Evolutionary conservation across 2,888 invertebrate genomes (phyloP).

Genomic region (Ophion ventricosus): DNA sequence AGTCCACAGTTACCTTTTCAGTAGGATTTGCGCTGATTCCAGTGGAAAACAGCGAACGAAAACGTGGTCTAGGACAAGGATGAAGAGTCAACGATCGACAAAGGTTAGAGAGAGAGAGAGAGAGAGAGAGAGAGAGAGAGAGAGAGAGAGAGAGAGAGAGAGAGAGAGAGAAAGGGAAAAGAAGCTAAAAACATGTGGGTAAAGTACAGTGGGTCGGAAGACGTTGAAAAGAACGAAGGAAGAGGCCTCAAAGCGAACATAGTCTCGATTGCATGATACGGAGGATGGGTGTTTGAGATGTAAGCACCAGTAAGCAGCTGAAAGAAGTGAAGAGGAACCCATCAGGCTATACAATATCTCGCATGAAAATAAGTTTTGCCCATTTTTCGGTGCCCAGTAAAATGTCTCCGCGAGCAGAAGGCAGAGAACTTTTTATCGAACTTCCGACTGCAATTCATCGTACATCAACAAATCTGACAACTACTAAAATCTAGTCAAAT

Average conservation of each 20-base stretch:
- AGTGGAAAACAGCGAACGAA: slow-evolving; percentile 37
- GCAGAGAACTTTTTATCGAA: neutral
- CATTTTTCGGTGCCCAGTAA: neutral
- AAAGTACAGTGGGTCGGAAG: neutral
- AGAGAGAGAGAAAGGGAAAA: neutral
- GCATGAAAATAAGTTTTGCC: neutral
- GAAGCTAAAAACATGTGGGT: neutral
- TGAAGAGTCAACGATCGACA: slow-evolving; percentile 29
- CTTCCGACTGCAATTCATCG: neutral
- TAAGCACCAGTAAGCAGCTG: slow-evolving; percentile 29
- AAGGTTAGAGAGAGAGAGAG: slow-evolving; percentile 15
- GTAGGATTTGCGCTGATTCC: slow-evolving; percentile 44
- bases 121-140: slow-evolving; percentile 4
- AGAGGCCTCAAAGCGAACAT: slow-evolving; percentile 16
- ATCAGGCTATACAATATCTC: neutral
- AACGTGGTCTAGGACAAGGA: slow-evolving; percentile 10
- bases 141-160: slow-evolving; percentile 15
- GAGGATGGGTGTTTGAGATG: slow-evolving; percentile 33
- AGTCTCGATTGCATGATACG: slow-evolving; percentile 45
- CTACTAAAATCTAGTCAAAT: too few species aligned
- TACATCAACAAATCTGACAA: too few species aligned
- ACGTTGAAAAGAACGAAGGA: slow-evolving; percentile 19
- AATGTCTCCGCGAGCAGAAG: neutral
- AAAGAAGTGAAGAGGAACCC: slow-evolving; percentile 7
- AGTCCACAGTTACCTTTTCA: slow-evolving; percentile 30